Evolutionary conservation across 2,888 invertebrate species (phyloP).

Genomic region (Drosophila nr. perissopoda): DNA sequence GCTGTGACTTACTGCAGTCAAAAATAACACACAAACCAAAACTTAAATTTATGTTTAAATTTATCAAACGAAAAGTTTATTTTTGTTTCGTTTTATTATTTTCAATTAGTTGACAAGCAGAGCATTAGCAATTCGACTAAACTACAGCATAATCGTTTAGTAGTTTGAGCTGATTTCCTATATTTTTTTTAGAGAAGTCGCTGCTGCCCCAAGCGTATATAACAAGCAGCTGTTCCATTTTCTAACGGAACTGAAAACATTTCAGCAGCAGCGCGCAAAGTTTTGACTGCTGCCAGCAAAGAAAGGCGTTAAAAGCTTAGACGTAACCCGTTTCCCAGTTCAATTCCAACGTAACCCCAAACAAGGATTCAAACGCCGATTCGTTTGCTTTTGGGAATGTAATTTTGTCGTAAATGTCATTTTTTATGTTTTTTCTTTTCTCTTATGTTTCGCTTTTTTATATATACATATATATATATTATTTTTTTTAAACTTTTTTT

Average conservation of each 20-base stretch:
- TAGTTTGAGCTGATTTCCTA: conserved; percentile 22
- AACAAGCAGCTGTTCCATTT: conserved; percentile 61
- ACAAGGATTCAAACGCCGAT: conserved; percentile 26
- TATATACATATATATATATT: conserved; percentile 1
- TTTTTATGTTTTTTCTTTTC: conserved; percentile 59
- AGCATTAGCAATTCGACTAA: conserved; percentile 5
- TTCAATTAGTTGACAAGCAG: not conserved
- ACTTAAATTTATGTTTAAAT: not conserved
- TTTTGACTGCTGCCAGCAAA: conserved; percentile 40
- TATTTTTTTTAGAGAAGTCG: not conserved
- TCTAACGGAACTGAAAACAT: conserved; percentile 35
- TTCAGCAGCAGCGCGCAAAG: conserved; percentile 40
- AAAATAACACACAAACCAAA: not conserved
- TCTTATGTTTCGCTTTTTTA: not conserved
- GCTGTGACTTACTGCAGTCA: not conserved
- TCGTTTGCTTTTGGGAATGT: conserved; percentile 56
- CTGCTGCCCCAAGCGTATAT: conserved; percentile 42
- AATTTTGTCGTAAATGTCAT: conserved; percentile 73
- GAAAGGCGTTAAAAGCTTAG: conserved; percentile 44
- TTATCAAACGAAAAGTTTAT: not conserved
- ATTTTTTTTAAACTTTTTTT: conserved; percentile 13
- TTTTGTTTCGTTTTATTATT: not conserved
- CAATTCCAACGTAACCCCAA: conserved; percentile 26
- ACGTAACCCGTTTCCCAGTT: conserved; percentile 27
- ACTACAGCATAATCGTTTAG: not conserved